phyloP scores from a whole-genome alignment of 2,888 invertebrate species.

The Ochropleura leucogaster region DNA sequence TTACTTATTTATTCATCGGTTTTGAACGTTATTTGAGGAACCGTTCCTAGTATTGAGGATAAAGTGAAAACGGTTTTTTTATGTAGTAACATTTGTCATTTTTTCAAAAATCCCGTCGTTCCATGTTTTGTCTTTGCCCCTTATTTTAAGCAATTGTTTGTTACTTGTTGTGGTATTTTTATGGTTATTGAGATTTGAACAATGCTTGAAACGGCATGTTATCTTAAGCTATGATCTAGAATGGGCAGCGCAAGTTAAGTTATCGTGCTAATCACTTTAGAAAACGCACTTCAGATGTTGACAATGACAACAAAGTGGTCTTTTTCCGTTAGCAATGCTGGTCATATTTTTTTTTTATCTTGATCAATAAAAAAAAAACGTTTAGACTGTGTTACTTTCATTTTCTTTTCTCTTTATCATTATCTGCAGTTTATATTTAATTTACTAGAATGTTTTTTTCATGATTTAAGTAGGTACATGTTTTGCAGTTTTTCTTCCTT shows the following conservation, averaged over 20 bases:
- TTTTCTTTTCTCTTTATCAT: neutral
- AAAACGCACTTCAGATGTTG: neutral
- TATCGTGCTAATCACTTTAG: slow-evolving; percentile 3
- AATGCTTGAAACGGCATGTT: slow-evolving; percentile 17
- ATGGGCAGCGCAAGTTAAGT: neutral
- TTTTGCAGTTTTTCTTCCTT: neutral
- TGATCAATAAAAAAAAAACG: too few species aligned
- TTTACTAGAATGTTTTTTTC: too few species aligned
- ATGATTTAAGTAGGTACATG: too few species aligned
- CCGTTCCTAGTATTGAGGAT: slow-evolving; percentile 37
- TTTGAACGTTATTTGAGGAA: slow-evolving; percentile 44
- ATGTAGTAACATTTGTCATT: neutral
- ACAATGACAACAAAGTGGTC: neutral
- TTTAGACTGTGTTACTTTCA: neutral
- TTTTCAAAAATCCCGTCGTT: neutral
- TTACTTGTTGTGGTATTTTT: slow-evolving; percentile 28
- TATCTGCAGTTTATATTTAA: neutral
- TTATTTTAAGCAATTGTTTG: slow-evolving; percentile 32
- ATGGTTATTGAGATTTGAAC: slow-evolving; percentile 20
- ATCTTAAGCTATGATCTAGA: slow-evolving; percentile 30
- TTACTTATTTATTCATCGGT: slow-evolving; percentile 54
- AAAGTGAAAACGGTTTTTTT: neutral
- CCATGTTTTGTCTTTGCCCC: neutral
- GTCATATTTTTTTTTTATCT: neutral
- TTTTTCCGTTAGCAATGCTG: neutral